These are phyloP conservation scores for Anarhynchus alexandrinus DNA, from an alignment of 2,113 vertebrate species.

Conservation along the genomic window DNA sequence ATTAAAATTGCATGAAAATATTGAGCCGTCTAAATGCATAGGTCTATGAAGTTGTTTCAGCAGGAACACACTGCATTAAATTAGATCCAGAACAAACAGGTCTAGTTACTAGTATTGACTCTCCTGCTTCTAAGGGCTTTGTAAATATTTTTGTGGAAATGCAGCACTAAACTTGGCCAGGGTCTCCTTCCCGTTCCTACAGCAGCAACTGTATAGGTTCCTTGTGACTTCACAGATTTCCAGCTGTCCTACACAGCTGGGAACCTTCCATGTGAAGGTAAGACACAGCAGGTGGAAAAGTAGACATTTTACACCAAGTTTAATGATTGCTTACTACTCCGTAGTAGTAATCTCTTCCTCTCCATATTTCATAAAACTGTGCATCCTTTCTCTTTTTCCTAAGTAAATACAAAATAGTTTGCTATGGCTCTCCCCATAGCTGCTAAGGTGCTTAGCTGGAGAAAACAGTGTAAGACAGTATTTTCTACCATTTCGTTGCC, in stretches of 20 bases:
- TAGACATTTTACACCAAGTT: neutral
- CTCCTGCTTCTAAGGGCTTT: neutral
- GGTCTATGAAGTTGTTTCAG: neutral
- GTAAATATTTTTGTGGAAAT: conserved; percentile 37
- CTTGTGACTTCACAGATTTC: neutral
- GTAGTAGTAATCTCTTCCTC: neutral
- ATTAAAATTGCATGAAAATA: conserved; percentile 29
- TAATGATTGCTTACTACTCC: neutral
- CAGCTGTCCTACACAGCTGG: neutral
- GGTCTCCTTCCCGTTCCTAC: neutral
- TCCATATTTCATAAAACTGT: neutral
- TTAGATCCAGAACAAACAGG: conserved; percentile 18
- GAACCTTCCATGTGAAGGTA: neutral
- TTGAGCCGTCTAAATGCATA: neutral
- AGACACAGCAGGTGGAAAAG: neutral
- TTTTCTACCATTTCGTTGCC: neutral
- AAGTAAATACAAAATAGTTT: neutral
- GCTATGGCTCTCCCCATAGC: neutral
- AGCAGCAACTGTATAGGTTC: neutral
- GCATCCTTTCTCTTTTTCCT: neutral
- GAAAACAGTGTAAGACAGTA: neutral
- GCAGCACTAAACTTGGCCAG: neutral
- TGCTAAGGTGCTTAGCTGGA: neutral
- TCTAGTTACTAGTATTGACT: neutral
- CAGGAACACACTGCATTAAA: neutral